Evolutionary conservation across 2,113 vertebrate genomes (phyloP), one percentile per base, ranked within the genome.

Genomic region (Candoia aspera): DNA sequence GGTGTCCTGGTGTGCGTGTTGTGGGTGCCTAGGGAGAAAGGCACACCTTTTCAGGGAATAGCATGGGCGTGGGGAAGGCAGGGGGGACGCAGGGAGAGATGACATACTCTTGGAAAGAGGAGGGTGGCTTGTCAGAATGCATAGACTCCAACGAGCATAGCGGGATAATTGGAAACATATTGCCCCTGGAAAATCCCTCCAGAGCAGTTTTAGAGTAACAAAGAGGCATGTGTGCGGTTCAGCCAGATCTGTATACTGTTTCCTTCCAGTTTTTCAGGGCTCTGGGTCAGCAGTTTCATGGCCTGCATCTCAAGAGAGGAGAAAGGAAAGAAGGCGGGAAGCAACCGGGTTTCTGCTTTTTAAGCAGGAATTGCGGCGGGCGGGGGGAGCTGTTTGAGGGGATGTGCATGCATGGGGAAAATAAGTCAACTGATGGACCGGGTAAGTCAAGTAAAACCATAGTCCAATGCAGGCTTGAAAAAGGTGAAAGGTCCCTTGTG

Each of bases 81-180:
- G n/a, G 4, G 29, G 49, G 2, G 9, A 4, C 1, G 37, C 23
- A 21, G 33, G 33, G n/a, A 10, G 86, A 88, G 57, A 62, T 92
- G 91, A 92, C 91, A 92, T 84, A 85, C 60, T 89, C 58, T 85
- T 64, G 73, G 11, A 85, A 57, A 84, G 54, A 87, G 86, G 53
- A 57, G 59, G 73, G 54, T 57, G 58, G 90, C 79, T 91, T 49
- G 58, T 85, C 90, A 37, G 58, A 89, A 58, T 21, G 59, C 42
- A 8, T 19, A 29, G 46, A 42, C 85, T 90, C 84, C 85, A 62
- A 49, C 58, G 62, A 46, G 84, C 62, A n/a, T 89, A 62, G 42
- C 23, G 6, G 84, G 90, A 87, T 93, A 93, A 93, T 87, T 84
- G 90, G 88, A 93, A 90, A 90, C 93, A 90, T 15, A 62, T 93